Percentiles rank a stretch among this genome's conserved stretches.
phyloP scores from a whole-genome alignment of 92 coral and sea anemone species.

The Hydrozoanthus gracilis region DNA sequence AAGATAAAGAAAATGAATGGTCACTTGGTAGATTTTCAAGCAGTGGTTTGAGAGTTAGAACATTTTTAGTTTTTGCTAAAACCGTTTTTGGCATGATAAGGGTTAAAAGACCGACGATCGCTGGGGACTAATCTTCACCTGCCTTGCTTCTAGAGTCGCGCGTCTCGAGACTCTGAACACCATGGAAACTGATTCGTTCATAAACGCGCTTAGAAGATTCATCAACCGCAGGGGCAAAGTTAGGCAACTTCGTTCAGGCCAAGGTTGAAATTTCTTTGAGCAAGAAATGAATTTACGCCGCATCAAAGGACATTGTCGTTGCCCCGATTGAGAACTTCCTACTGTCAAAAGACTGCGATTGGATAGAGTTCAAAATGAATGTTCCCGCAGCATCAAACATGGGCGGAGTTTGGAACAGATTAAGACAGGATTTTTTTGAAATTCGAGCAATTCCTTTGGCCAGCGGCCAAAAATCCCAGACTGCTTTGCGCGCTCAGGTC shows the following conservation, averaged over 20 bases:
- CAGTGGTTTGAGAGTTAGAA: too few relatives aligned
- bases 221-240: slow-evolving; percentile 26
- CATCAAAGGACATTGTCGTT: slow-evolving; percentile 19
- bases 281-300: slow-evolving; percentile 34
- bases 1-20: too few relatives aligned
- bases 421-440: too few relatives aligned
- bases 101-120: slow-evolving; percentile 51
- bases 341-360: slow-evolving; percentile 46
- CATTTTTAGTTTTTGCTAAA: too few relatives aligned
- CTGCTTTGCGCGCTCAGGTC: too few relatives aligned
- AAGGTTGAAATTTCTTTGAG: slow-evolving; percentile 44
- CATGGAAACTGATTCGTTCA: not conserved
- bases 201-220: slow-evolving; percentile 37
- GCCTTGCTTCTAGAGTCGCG: slow-evolving; percentile 35
- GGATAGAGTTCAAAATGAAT: slow-evolving; percentile 62
- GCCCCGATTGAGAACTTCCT: slow-evolving; percentile 33
- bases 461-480: too few relatives aligned
- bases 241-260: slow-evolving; percentile 24
- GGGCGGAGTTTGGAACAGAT: slow-evolving; percentile 43
- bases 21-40: too few relatives aligned
- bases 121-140: not conserved
- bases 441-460: too few relatives aligned
- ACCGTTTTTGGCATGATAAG: too few relatives aligned
- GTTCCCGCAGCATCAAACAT: slow-evolving; percentile 17
- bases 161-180: slow-evolving; percentile 47